Base-by-base conservation (phyloP, 1,140 invertebrate species). In the Brachionus sp. region DNA sequence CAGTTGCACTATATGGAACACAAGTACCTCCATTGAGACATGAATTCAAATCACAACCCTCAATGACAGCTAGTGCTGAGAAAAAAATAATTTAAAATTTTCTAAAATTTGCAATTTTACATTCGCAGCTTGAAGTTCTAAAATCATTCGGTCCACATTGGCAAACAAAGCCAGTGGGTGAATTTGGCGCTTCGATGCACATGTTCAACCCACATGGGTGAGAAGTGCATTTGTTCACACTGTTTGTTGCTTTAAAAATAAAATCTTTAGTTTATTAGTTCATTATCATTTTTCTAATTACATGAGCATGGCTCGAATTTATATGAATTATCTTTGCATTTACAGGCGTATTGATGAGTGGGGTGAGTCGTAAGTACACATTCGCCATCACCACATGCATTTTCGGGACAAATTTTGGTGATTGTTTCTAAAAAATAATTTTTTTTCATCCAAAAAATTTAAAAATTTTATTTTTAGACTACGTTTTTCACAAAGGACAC, bases 1-100 rank as follows among this genome's bases (percentile, higher is more conserved):
- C 64, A 53, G 5, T 68, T 7, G 19, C 44, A 57, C 25, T 83
- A 12, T 68, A 83, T 19, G 46, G 37, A 68, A 83, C 64, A 83
- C 80, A 83, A 53, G 80, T 83, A 19, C 80, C 80, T 39, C 80
- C 80, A 83, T 83, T 83, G 5, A 83, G 33, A 25, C 80, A 83
- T 16, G 64, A 83, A 33, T 83, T 73, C 44, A 23, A 13, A 13
- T 62, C 12, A 44, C 77, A 80, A 12, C 77, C 39, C 16, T 39
- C 77, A 57, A 19, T 62, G 23, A 66, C 62, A 35, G 4, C 9
- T 29, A 19, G 10, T 19, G 70, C 70, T 75, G 4, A 35, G 23
- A 46, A 77, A 19, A 33, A 16, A 23, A 50, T 50, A 23, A 7
- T 37, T 70, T 35, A 3, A 6, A 70, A 37, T 16, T 37, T n/a